Percentiles rank a stretch among this genome's conserved stretches.
Conservation (phyloP, 2,888 invertebrate genomes). For the Elysia crispata region DNA sequence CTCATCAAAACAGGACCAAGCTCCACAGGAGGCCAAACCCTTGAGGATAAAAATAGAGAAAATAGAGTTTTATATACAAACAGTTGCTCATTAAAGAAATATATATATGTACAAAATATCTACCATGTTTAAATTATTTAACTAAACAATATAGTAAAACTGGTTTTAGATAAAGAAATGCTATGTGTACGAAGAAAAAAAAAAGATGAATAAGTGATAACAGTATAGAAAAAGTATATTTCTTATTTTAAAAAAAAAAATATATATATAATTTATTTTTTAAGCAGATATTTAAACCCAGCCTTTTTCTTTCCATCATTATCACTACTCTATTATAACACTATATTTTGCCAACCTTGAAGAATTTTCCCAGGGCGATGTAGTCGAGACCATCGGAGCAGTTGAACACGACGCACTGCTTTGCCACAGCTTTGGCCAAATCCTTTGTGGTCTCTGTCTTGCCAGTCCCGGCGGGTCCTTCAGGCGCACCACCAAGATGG, state of each 20-base stretch:
- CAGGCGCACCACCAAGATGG: conserved; percentile 79
- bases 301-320: too few relatives aligned
- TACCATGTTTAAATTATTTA: too few relatives aligned
- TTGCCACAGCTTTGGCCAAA: conserved; percentile 79
- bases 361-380: conserved; percentile 79
- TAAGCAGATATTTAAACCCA: too few relatives aligned
- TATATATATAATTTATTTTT: too few relatives aligned
- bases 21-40: conserved; percentile 79
- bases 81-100: not conserved
- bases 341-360: conserved; percentile 78
- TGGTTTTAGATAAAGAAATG: too few relatives aligned
- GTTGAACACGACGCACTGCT: conserved; percentile 80
- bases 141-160: too few relatives aligned
- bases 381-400: conserved; percentile 80
- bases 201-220: too few relatives aligned
- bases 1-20: conserved; percentile 91
- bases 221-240: too few relatives aligned
- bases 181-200: too few relatives aligned
- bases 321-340: too few relatives aligned
- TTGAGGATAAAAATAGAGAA: conserved; percentile 49
- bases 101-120: not conserved
- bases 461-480: conserved; percentile 79
- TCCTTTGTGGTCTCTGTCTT: conserved; percentile 79
- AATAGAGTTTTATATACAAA: not conserved
- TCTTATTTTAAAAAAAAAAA: too few relatives aligned